A percentile compares a stretch with the other conserved stretches of the same genome.
phyloP scores from a whole-genome alignment of 2,888 invertebrate genomes.

The Luperina nickerlii region DNA sequence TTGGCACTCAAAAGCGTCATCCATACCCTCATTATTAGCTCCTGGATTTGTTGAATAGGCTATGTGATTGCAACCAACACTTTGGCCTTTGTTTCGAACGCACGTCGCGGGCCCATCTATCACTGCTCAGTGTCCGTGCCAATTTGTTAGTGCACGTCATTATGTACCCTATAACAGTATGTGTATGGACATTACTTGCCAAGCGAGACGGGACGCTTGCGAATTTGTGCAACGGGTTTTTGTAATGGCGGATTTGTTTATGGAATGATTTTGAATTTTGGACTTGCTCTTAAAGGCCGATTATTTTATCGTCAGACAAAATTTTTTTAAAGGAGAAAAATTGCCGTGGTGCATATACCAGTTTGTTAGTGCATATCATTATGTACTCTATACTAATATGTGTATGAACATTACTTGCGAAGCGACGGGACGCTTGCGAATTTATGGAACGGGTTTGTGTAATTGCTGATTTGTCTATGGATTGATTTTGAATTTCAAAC shows the following conservation, averaged over 20 bases:
- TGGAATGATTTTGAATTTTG: constrained; percentile 18
- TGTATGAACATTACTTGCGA: constrained; percentile 46
- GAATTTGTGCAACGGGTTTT: constrained; percentile 41
- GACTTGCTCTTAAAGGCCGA: neutral
- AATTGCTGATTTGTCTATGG: constrained; percentile 3
- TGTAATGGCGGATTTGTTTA: constrained; percentile 17
- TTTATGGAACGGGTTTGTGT: constrained; percentile 29
- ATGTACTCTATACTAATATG: constrained; percentile 67
- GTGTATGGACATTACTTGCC: constrained; percentile 45
- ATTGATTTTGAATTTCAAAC: constrained; percentile 16
- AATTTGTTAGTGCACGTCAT: constrained; percentile 84
- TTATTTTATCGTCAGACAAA: too few relatives aligned
- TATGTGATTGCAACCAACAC: constrained; percentile 86
- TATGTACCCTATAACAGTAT: constrained; percentile 69
- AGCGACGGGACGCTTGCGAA: constrained; percentile 20
- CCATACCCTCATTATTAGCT: constrained; percentile 68
- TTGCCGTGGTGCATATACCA: constrained; percentile 72
- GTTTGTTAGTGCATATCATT: constrained; percentile 84
- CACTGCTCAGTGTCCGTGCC: constrained; percentile 81
- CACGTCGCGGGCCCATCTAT: constrained; percentile 84
- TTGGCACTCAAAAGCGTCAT: constrained; percentile 53
- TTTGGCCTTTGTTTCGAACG: constrained; percentile 86
- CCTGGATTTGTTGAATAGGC: constrained; percentile 82
- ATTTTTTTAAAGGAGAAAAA: neutral
- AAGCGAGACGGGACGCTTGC: constrained; percentile 15